Base-by-base conservation (phyloP, 2,797 vertebrate species). In the Harpagifer antarcticus region DNA sequence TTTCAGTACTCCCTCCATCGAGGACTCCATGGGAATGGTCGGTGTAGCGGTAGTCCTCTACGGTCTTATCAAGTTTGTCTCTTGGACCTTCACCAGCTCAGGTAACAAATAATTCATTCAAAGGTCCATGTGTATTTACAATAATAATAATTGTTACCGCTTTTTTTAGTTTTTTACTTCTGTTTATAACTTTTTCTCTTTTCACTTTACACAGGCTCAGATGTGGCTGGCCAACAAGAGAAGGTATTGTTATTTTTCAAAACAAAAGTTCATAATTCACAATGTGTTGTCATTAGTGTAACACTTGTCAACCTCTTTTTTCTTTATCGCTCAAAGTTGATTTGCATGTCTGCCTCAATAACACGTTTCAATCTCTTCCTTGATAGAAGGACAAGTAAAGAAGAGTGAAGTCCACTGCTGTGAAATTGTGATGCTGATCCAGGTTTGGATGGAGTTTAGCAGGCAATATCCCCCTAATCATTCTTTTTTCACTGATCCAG, bases 1-100 rank as follows among this genome's bases (percentile, higher is more conserved):
- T n/a, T 86, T 93, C 20, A 92, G 92, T 0, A 65, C 90, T 43
- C 96, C 96, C 0, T 93, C 95, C 16, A 85, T 96, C 0, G 96
- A 97, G 67, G 97, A 98, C 50, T 92, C 93, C 0, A 93, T 96
- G 83, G 95, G 94, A 1, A 96, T 98, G 91, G 95, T 97, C n/a
- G 93, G 95, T 3, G 95, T 96, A 16, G 96, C 96, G 0, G 92
- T 97, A 1, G 76, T 95, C 31, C 93, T 97, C 48, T 96, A 97
- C 0, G 96, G 96, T 3, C 76, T 95, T 4, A 89, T 97, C 67
- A 96, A 94, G 74, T 70, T 92, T 0, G 71, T 95, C 15, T 91
- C 91, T 33, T 95, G 94, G 92, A 93, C 86, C 0, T 86, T 95
- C 33, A 82, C 57, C n/a, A 64, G 91, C 75, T 90, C 92, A 78